Evolutionary conservation across 2,797 vertebrate genomes (phyloP), one percentile per base, ranked within the genome.

Genomic region (Rhadinocentrus ornatus): DNA sequence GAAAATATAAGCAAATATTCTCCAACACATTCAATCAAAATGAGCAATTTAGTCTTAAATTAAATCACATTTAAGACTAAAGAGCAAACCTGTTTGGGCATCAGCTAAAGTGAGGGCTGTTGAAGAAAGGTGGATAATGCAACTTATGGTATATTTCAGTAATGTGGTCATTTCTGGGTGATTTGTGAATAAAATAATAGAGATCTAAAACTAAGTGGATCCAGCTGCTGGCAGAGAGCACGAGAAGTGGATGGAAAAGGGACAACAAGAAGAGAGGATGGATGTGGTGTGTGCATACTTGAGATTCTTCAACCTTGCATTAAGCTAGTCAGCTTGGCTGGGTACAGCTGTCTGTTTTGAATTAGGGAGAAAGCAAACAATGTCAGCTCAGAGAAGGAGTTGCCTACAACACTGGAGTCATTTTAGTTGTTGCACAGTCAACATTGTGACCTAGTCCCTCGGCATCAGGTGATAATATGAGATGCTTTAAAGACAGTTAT

Each of bases 351-450:
- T 88, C 82, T 91, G 89, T 88, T 89, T 86, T 86, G 82, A 85
- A 62, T 87, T 90, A 82, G 61, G 78, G 86, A 90, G 88, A 78
- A 82, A 77, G 41, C 70, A 89, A 90, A 89, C 88, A 89, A 86
- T 88, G 84, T 88, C 39, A 68, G 75, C 82, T 72, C 76, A 79
- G 72, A 84, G 77, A 50, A 86, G 53, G 62, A 75, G 74, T 55
- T 60, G 11, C 35, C 59, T 64, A 71, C 62, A 78, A 84, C 84
- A 85, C 73, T 80, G 46, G 50, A 79, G 71, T 75, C 71, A 74
- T 81, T 83, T 76, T 84, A 52, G 66, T 67, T 39, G 1, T 44
- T 55, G 54, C 22, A 56, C 64, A 56, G 62, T 62, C 26, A 26
- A 60, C 52, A 69, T 46, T 48, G 35, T 62, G 74, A 64, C 53